Evolutionary conservation across 2,113 vertebrate genomes (phyloP).

Genomic region (Tetrax tetrax): DNA sequence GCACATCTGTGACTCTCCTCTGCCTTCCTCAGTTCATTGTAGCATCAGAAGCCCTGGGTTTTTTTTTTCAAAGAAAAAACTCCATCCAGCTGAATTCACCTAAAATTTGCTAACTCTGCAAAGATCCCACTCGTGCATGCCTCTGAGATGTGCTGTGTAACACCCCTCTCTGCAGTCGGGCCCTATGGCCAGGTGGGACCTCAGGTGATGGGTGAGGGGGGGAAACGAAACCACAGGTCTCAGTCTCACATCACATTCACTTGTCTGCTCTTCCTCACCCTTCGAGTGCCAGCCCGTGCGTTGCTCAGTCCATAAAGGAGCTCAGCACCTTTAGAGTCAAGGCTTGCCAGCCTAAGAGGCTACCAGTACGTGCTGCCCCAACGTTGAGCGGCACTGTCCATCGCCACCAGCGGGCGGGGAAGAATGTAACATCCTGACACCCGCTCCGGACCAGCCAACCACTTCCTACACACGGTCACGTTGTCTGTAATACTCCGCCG

Average conservation of each 20-base stretch:
- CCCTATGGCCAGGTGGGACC: not conserved
- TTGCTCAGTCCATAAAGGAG: not conserved
- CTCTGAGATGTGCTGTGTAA: not conserved
- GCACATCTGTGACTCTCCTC: not conserved
- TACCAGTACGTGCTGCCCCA: not conserved
- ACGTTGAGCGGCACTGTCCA: not conserved
- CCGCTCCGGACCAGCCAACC: not conserved
- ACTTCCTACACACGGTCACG: not conserved
- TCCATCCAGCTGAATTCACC: not conserved
- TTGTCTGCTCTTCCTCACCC: not conserved
- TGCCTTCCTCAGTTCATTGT: not conserved
- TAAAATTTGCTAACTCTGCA: not conserved
- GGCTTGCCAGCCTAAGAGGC: not conserved
- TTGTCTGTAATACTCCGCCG: not conserved
- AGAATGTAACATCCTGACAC: not conserved
- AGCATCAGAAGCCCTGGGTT: not conserved
- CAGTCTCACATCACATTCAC: accelerated
- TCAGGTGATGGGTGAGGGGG: not conserved
- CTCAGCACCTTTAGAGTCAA: not conserved
- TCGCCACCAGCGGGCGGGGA: not conserved
- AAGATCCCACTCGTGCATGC: not conserved
- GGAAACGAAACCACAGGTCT: not conserved
- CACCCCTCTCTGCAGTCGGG: not conserved
- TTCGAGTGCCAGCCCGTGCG: not conserved
- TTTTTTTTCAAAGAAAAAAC: not conserved